phyloP scores from a whole-genome alignment of 1,140 invertebrate species.

The Stegodyphus mimosarum region DNA sequence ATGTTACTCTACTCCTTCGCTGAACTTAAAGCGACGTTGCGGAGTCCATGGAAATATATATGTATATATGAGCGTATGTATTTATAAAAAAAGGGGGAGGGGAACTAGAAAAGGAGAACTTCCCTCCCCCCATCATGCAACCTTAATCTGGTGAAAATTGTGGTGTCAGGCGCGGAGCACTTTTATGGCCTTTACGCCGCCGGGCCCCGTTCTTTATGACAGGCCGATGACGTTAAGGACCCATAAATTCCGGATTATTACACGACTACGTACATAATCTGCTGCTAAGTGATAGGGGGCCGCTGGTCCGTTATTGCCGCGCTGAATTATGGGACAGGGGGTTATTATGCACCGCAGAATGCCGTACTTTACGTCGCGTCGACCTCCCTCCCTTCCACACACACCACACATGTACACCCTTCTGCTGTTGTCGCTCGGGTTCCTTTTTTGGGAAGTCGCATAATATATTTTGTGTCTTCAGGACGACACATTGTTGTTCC shows the following conservation, averaged over 20 bases:
- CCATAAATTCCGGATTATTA: constrained; percentile 61
- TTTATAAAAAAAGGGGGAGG: background rate
- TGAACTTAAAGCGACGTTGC: background rate
- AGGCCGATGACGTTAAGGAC: constrained; percentile 54
- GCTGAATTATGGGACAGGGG: constrained; percentile 59
- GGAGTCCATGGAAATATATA: background rate
- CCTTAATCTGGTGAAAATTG: constrained; percentile 61
- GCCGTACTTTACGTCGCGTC: constrained; percentile 34
- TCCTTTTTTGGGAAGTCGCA: background rate
- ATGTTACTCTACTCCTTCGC: background rate
- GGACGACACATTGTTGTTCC: background rate
- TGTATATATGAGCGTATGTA: background rate
- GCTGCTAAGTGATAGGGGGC: constrained; percentile 59
- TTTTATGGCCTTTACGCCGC: constrained; percentile 50
- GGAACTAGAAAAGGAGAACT: background rate
- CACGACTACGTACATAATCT: constrained; percentile 62
- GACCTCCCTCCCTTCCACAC: background rate
- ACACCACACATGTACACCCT: background rate
- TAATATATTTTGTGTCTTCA: background rate
- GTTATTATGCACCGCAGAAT: constrained; percentile 60
- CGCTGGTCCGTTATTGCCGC: constrained; percentile 53
- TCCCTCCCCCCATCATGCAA: background rate
- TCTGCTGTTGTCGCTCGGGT: background rate
- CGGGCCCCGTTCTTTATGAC: constrained; percentile 53
- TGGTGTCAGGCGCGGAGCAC: constrained; percentile 56